These are phyloP conservation scores for Meliscaeva auricollis DNA, from an alignment of 2,888 invertebrate species.

Conservation along the genomic window DNA sequence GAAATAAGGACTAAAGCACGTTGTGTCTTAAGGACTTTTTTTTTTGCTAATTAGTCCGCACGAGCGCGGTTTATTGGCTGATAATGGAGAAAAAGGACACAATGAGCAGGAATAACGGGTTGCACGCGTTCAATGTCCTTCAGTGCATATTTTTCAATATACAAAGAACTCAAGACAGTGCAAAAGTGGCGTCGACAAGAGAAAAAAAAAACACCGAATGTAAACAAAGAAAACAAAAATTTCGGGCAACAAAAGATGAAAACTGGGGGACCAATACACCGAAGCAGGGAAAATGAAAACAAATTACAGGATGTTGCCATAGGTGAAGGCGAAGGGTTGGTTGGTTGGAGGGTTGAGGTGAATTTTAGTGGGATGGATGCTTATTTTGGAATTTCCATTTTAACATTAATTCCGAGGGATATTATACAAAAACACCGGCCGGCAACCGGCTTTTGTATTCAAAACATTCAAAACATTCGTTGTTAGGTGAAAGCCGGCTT, in stretches of 20 bases:
- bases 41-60: slow-evolving; percentile 61
- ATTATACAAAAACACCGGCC: slow-evolving; percentile 26
- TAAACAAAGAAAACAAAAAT: slow-evolving; percentile 52
- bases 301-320: slow-evolving; percentile 58
- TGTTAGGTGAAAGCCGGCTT: slow-evolving; percentile 43
- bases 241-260: slow-evolving; percentile 28
- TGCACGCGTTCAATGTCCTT: slow-evolving; percentile 73
- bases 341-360: background rate
- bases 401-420: slow-evolving; percentile 24
- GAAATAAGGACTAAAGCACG: slow-evolving; percentile 53
- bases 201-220: slow-evolving; percentile 12
- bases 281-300: slow-evolving; percentile 41
- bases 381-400: slow-evolving; percentile 39
- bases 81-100: slow-evolving; percentile 47
- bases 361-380: slow-evolving; percentile 33
- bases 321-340: too few relatives aligned
- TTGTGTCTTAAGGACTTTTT: slow-evolving; percentile 28
- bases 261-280: slow-evolving; percentile 32
- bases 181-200: background rate
- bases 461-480: slow-evolving; percentile 58
- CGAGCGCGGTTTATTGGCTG: slow-evolving; percentile 54
- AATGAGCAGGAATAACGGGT: slow-evolving; percentile 54
- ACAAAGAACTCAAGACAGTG: slow-evolving; percentile 24
- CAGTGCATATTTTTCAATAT: slow-evolving; percentile 33
- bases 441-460: slow-evolving; percentile 58